These are phyloP conservation scores for Allophyes oxyacanthae DNA, from an alignment of 2,888 invertebrate genomes.

Conservation along the genomic window DNA sequence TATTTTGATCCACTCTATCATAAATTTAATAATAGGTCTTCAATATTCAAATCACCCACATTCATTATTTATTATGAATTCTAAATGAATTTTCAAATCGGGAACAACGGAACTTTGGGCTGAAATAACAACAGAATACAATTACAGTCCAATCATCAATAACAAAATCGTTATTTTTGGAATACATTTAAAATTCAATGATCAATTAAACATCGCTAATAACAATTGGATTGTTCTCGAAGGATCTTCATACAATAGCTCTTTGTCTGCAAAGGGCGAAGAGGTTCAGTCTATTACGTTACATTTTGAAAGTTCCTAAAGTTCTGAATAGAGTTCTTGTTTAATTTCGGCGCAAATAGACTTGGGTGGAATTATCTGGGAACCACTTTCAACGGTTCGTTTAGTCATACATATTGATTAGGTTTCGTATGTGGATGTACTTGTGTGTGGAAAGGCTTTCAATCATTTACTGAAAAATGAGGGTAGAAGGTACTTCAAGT, in stretches of 20 bases:
- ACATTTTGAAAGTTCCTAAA: constrained; percentile 76
- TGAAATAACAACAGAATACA: constrained; percentile 9
- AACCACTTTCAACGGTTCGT: constrained; percentile 43
- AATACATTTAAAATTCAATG: constrained; percentile 40
- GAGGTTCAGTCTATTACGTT: constrained; percentile 72
- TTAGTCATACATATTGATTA: constrained; percentile 41
- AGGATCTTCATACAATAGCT: constrained; percentile 64
- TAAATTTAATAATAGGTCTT: constrained; percentile 2
- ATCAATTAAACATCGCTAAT: constrained; percentile 65
- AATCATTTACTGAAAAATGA: background rate
- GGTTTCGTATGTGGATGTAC: constrained; percentile 8
- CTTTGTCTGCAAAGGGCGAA: constrained; percentile 68
- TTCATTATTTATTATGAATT: constrained; percentile 16
- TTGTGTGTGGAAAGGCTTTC: background rate
- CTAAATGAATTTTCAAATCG: constrained; percentile 9
- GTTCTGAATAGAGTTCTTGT: constrained; percentile 77
- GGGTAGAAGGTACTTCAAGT: background rate
- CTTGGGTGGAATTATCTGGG: constrained; percentile 53
- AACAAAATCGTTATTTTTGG: constrained; percentile 26
- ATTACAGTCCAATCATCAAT: constrained; percentile 16
- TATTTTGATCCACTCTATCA: background rate
- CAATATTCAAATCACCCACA: constrained; percentile 2
- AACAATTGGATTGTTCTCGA: constrained; percentile 65
- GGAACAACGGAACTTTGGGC: constrained; percentile 6
- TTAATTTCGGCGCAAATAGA: constrained; percentile 79